These are phyloP conservation scores for Chrysodeixis includens DNA, from an alignment of 2,888 invertebrate species.

Conservation along the genomic window DNA sequence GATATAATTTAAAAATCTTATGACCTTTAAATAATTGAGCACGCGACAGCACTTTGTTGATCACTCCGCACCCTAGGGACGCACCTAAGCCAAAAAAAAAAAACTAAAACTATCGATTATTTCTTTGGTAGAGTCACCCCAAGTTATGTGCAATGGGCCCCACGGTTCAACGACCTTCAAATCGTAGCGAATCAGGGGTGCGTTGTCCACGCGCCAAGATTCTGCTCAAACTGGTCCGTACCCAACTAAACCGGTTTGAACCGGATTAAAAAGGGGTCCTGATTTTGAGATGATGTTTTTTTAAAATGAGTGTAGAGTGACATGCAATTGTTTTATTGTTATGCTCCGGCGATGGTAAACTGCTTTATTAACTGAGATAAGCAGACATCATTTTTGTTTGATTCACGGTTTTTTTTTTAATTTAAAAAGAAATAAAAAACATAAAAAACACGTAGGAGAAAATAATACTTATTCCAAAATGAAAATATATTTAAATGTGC, in stretches of 20 bases:
- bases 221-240: conserved; percentile 53
- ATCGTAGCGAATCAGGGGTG: conserved; percentile 58
- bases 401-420: not conserved
- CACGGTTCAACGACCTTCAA: conserved; percentile 67
- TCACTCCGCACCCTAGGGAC: conserved; percentile 26
- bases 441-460: no score
- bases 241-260: conserved; percentile 51
- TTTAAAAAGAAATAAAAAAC: no score
- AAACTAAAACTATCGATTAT: conserved; percentile 58
- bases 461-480: no score
- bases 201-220: conserved; percentile 66
- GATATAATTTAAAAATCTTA: not conserved
- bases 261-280: conserved; percentile 48
- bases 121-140: conserved; percentile 57
- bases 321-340: conserved; percentile 41
- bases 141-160: conserved; percentile 52
- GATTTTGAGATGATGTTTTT: conserved; percentile 32
- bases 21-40: conserved; percentile 7
- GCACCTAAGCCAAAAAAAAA: conserved; percentile 48
- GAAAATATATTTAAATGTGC: no score
- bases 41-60: conserved; percentile 25
- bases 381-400: not conserved
- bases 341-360: conserved; percentile 30
- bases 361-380: conserved; percentile 27
- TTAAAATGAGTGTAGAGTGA: conserved; percentile 32